Evolutionary conservation across 2,113 vertebrate genomes (phyloP).

Genomic region (Amphiprion ocellaris): DNA sequence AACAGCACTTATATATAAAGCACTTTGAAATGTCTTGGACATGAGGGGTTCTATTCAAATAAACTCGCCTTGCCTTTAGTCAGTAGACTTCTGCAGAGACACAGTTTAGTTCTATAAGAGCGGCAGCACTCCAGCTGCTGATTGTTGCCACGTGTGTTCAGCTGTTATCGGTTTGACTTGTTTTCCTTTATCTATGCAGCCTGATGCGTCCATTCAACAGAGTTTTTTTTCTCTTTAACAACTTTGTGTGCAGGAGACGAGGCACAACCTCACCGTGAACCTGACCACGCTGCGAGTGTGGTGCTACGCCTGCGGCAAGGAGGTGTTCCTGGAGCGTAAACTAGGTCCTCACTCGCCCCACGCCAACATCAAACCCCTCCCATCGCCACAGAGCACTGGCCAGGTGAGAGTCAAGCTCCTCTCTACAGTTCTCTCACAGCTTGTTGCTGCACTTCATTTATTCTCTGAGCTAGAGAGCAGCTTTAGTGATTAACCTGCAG

Average conservation of each 20-base stretch:
- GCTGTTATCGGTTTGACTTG: not conserved
- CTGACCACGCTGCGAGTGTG: constrained; percentile 97
- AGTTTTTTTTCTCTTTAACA: not conserved
- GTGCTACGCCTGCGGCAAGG: constrained; percentile 98
- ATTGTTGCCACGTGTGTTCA: not conserved
- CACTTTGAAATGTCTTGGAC: too few species aligned
- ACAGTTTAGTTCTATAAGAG: constrained; percentile 16
- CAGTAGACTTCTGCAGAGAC: not conserved
- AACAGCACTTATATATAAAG: too few species aligned
- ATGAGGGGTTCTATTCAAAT: too few species aligned
- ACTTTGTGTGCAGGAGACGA: constrained; percentile 86
- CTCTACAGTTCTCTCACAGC: not conserved
- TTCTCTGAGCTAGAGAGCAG: not conserved
- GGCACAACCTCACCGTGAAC: constrained; percentile 97
- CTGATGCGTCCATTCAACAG: not conserved
- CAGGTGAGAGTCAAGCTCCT: constrained; percentile 83
- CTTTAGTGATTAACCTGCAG: not conserved
- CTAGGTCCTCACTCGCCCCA: constrained; percentile 87
- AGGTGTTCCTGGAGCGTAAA: constrained; percentile 97
- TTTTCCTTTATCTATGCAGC: constrained; percentile 9
- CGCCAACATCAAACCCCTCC: constrained; percentile 82
- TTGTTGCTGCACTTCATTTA: not conserved
- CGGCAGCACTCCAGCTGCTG: not conserved
- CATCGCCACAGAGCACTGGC: constrained; percentile 76
- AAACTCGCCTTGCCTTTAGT: too few species aligned